Percentiles rank a stretch among this genome's conserved stretches.
These are phyloP conservation scores for Zoanthus sansibaricus DNA, from an alignment of 92 coral and sea anemone genomes.

Conservation along the genomic window DNA sequence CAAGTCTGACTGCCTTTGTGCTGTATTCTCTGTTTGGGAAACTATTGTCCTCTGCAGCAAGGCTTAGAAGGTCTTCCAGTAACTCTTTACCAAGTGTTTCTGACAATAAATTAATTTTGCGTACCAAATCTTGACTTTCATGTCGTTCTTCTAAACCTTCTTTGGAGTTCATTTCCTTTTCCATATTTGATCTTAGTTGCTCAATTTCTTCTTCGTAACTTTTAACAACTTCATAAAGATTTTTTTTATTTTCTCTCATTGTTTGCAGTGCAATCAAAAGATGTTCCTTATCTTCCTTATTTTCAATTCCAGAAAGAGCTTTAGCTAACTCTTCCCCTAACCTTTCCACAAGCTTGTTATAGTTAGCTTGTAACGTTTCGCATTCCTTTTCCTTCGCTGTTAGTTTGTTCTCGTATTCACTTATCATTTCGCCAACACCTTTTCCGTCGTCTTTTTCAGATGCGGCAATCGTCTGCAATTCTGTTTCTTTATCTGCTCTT, in stretches of 20 bases:
- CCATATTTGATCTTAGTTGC: neutral
- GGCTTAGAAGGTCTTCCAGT: neutral
- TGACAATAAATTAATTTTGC: neutral
- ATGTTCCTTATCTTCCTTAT: neutral
- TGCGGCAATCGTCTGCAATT: slow-evolving; percentile 35
- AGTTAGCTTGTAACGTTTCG: slow-evolving; percentile 27
- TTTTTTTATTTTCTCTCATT: neutral
- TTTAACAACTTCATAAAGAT: slow-evolving; percentile 60
- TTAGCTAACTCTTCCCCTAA: slow-evolving; percentile 58
- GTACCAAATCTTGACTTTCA: neutral
- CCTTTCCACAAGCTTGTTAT: slow-evolving; percentile 35
- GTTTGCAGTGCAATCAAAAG: neutral
- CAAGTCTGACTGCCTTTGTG: slow-evolving; percentile 8
- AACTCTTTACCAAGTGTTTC: slow-evolving; percentile 3
- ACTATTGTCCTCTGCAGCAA: neutral
- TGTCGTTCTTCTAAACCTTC: neutral
- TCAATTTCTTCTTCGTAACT: slow-evolving; percentile 64
- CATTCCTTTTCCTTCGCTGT: slow-evolving; percentile 19
- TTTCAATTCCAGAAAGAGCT: slow-evolving; percentile 20
- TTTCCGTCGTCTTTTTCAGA: slow-evolving; percentile 44
- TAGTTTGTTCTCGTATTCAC: slow-evolving; percentile 71
- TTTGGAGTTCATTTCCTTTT: neutral
- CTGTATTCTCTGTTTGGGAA: neutral
- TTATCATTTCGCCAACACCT: slow-evolving; percentile 55
- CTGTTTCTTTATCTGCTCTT: slow-evolving; percentile 50